Evolutionary conservation across 2,888 invertebrate species (phyloP).

Genomic region (Malacosoma neustria): DNA sequence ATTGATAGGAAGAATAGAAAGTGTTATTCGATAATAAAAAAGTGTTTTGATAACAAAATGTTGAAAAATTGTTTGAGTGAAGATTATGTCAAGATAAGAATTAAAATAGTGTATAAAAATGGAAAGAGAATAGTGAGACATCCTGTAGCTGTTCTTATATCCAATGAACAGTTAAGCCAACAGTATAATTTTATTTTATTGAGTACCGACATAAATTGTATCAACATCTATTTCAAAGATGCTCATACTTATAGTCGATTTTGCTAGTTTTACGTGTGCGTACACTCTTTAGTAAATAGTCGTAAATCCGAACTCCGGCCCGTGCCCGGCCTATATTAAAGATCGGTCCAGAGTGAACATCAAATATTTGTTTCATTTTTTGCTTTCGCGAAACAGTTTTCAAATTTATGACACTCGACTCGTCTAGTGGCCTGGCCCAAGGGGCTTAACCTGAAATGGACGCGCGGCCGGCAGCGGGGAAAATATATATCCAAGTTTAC

Average conservation of each 20-base stretch:
- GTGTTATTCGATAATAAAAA: no score
- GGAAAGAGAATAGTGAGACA: no score
- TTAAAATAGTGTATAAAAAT: no score
- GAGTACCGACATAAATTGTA: background rate
- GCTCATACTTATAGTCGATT: conserved; percentile 16
- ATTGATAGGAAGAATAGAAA: no score
- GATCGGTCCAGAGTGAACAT: conserved; percentile 38
- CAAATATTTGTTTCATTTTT: conserved; percentile 65
- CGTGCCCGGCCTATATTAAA: conserved; percentile 30
- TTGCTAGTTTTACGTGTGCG: conserved; percentile 19
- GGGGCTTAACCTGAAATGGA: conserved; percentile 73
- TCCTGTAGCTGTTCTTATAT: no score
- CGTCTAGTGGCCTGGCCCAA: conserved; percentile 65
- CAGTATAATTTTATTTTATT: background rate
- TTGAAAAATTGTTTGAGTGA: no score
- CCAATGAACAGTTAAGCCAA: background rate
- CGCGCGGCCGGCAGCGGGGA: conserved; percentile 60
- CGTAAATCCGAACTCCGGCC: conserved; percentile 23
- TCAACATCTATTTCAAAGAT: background rate
- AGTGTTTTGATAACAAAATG: no score
- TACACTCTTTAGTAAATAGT: conserved; percentile 25
- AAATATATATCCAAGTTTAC: conserved; percentile 74
- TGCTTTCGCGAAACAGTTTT: conserved; percentile 63
- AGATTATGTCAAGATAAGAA: no score
- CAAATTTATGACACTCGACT: conserved; percentile 73